These are phyloP conservation scores for Pseudomyrmex cubaensis DNA, from an alignment of 1,140 invertebrate species.

Conservation along the genomic window DNA sequence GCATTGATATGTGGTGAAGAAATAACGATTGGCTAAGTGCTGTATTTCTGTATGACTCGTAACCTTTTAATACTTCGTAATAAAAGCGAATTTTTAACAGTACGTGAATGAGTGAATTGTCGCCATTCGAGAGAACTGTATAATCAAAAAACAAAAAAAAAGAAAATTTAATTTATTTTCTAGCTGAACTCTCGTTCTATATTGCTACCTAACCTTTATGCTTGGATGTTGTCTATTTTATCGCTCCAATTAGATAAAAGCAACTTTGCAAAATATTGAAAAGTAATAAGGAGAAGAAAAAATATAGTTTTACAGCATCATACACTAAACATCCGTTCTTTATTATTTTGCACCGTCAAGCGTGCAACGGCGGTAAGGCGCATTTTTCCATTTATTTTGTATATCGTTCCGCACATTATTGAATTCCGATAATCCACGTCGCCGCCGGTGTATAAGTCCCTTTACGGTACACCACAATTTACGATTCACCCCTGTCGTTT, in stretches of 20 bases:
- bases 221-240: too few species aligned
- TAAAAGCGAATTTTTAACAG: too few species aligned
- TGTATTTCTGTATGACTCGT: too few species aligned
- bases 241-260: too few species aligned
- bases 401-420: slow-evolving; percentile 67
- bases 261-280: background rate
- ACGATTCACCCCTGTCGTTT: slow-evolving; percentile 22
- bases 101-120: too few species aligned
- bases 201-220: too few species aligned
- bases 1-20: background rate
- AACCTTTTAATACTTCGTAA: too few species aligned
- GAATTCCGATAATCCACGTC: slow-evolving; percentile 72
- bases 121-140: too few species aligned
- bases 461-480: slow-evolving; percentile 58
- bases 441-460: slow-evolving; percentile 59
- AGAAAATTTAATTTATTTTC: too few species aligned
- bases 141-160: too few species aligned
- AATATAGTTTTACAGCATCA: background rate
- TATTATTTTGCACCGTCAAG: slow-evolving; percentile 57
- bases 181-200: too few species aligned
- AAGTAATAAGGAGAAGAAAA: slow-evolving; percentile 22
- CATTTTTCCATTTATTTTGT: slow-evolving; percentile 69
- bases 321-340: slow-evolving; percentile 36
- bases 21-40: too few species aligned
- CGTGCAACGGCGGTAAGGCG: slow-evolving; percentile 13